Evolutionary conservation across 2,113 vertebrate genomes (phyloP).

Genomic region (Pampusana beccarii): DNA sequence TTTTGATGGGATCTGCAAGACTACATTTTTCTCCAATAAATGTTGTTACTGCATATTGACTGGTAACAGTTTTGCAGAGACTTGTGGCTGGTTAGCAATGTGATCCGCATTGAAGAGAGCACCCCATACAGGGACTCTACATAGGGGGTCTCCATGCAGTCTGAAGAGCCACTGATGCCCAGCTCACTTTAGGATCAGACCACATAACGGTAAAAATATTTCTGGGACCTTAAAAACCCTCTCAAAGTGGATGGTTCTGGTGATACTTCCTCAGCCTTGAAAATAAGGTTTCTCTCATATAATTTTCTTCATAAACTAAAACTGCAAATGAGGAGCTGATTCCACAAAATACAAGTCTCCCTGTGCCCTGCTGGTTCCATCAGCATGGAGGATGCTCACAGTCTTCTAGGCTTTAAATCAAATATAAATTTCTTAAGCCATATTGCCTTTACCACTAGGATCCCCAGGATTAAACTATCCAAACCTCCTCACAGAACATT

Average conservation of each 20-base stretch:
- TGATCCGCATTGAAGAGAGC: fast-evolving
- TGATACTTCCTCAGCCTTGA: background rate
- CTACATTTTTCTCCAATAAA: background rate
- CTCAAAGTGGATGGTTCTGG: background rate
- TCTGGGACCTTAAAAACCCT: background rate
- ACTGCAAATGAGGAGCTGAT: background rate
- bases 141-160: fast-evolving
- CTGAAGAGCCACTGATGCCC: background rate
- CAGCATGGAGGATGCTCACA: background rate
- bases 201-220: background rate
- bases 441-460: background rate
- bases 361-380: background rate
- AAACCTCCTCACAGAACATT: background rate
- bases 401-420: background rate
- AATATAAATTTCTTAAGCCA: background rate
- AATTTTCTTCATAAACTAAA: background rate
- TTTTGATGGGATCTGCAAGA: background rate
- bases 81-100: background rate
- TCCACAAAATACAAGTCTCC: background rate
- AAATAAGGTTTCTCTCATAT: background rate
- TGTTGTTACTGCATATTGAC: background rate
- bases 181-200: background rate
- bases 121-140: fast-evolving
- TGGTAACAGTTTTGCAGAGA: background rate
- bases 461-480: background rate